Conservation (phyloP, 2,888 invertebrate genomes). For the Drosophila borborema region DNA sequence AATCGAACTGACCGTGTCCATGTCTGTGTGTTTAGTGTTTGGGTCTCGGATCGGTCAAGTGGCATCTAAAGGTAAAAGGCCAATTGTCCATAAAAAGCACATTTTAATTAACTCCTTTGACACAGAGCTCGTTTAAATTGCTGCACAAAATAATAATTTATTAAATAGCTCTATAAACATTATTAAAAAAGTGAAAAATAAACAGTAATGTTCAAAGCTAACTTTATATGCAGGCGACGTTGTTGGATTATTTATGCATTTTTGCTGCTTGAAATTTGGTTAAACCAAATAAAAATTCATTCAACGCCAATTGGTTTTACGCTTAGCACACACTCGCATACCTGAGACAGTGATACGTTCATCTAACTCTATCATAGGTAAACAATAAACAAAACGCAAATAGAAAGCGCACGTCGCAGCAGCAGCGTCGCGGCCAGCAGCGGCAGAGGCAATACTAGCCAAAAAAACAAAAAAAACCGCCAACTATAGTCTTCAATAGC, state of each 20-base stretch:
- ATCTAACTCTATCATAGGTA: conserved; percentile 74
- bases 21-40: not conserved
- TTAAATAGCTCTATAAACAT: conserved; percentile 18
- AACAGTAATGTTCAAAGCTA: not conserved
- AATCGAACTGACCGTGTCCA: not conserved
- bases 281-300: conserved; percentile 63
- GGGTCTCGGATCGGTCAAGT: conserved; percentile 24
- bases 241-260: conserved; percentile 64
- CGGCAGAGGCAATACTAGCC: conserved; percentile 42
- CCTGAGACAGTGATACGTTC: conserved; percentile 64
- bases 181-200: conserved; percentile 26
- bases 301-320: conserved; percentile 49
- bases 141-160: conserved; percentile 7
- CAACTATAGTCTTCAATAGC: conserved; percentile 60
- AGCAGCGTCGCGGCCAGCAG: conserved; percentile 10
- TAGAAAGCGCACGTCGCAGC: conserved; percentile 75
- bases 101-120: conserved; percentile 57
- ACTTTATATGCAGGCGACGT: conserved; percentile 62
- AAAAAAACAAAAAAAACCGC: conserved; percentile 56
- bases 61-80: conserved; percentile 44
- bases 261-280: conserved; percentile 44
- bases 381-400: conserved; percentile 78
- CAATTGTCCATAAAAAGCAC: conserved; percentile 49
- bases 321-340: conserved; percentile 32
- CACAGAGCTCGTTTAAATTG: conserved; percentile 29